Base-by-base conservation (phyloP, 2,113 vertebrate species). In the Saimiri boliviensis region DNA sequence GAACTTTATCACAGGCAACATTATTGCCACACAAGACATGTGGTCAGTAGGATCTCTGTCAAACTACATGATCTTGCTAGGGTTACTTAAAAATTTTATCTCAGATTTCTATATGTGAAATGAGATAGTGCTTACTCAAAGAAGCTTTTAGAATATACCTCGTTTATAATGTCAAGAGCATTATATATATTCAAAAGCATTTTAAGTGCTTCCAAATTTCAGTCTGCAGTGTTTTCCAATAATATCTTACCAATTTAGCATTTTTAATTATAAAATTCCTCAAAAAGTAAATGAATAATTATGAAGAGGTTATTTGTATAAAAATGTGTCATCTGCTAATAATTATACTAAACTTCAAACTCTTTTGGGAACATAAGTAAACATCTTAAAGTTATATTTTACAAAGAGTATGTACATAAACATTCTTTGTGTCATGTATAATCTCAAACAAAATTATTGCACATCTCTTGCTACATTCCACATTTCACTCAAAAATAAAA, bases 251-350 rank as follows among this genome's bases (percentile, higher is more conserved):
- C 35, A 79, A 79, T 77, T 91, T 76, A 52, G 2, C 11, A 86
- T 92, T 89, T 94, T 97, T 86, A 89, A 90, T 79, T 86, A 16
- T 35, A 92, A 83, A 92, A 83, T 49, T 83, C 2, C 14, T 45
- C 30, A 70, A 66, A 86, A n/a, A 47, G 49, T 92, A 90, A 77
- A 82, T 37, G 37, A 90, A 74, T 82, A 58, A 77, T 14, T 82
- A 5, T 76, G n/a, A 89, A 82, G 32, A 81, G 3, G 13, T 32
- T 89, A 49, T 66, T 35, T 92, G 6, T 42, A 86, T 81, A 89
- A 89, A 63, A 86, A 92, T 94, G n/a, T 52, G 16, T 30, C 9
- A 82, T 80, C 17, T 47, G 52, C 25, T 73, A 83, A 49, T 52
- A 86, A 3, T 35, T 52, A 82, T 68, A 89, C 83, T 74, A 76